Evolutionary conservation across 1,140 invertebrate species (phyloP), one percentile per base, ranked within the genome.

Genomic region (Brachystomella parvula): DNA sequence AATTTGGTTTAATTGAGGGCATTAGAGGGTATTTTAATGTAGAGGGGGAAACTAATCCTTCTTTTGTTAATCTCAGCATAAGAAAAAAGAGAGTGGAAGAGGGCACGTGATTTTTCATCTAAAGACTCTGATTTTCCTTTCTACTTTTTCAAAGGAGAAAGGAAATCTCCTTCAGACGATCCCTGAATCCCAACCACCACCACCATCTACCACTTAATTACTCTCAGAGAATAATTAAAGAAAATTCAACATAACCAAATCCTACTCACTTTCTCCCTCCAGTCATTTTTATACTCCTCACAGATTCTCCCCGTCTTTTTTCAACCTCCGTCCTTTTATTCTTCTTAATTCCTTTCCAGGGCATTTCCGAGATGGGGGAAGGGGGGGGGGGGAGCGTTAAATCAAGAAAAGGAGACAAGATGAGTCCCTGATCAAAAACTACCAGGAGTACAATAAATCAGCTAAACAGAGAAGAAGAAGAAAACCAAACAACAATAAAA

Each of bases 131-230:
- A 12, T 53, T 53, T 53, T 53, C 49, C 24, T 6, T 24, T 26
- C n/a, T n/a, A n/a, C n/a, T n/a, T n/a, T n/a, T n/a, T n/a, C n/a
- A n/a, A n/a, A n/a, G n/a, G n/a, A 53, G 49, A 15, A 53, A 15
- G 24, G 24, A 26, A 53, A 53, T 19, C 24, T n/a, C 49, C 49
- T 53, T 26, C 15, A 24, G 24, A 53, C 49, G 49, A 24, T 6
- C 49, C 24, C 49, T 53, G 49, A 53, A 53, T 53, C 49, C 49
- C 49, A 53, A 53, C 49, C 49, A 53, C 49, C n/a, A n/a, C n/a
- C n/a, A n/a, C n/a, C n/a, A n/a, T n/a, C n/a, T n/a, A n/a, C 35
- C 49, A 53, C 49, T 53, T 53, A 53, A 53, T 53, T 53, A 53
- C 49, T 24, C 49, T 53, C 49, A n/a, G n/a, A n/a, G 49, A 53